These are phyloP conservation scores for Babyrousa celebensis DNA, from an alignment of 2,797 vertebrate genomes.

Conservation along the genomic window DNA sequence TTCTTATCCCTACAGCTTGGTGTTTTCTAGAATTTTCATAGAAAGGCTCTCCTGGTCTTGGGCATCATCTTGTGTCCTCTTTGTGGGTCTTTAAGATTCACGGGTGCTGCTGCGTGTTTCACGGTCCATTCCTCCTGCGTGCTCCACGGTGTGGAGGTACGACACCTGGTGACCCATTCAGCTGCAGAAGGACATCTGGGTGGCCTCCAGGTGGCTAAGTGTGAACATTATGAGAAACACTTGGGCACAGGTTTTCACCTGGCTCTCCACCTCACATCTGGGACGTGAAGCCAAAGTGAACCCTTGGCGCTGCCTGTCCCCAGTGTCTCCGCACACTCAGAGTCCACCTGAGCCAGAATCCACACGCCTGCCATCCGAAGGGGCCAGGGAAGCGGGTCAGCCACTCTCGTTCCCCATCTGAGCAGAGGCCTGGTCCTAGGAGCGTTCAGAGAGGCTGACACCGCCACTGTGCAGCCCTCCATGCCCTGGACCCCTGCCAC, in stretches of 20 bases:
- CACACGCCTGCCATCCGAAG: accelerated
- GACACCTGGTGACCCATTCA: accelerated
- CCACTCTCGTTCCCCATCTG: not conserved
- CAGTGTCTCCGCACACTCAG: not conserved
- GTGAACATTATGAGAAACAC: accelerated
- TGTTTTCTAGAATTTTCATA: not conserved
- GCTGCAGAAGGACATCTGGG: accelerated
- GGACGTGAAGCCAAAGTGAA: accelerated
- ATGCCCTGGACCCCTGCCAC: not conserved
- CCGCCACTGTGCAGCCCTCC: accelerated
- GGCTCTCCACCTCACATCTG: not conserved
- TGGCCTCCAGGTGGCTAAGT: not conserved
- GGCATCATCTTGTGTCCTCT: accelerated
- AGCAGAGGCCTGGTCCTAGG: accelerated
- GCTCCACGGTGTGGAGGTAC: accelerated
- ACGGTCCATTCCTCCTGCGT: accelerated
- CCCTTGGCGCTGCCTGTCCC: accelerated
- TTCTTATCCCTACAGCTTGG: not conserved
- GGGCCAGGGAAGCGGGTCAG: not conserved
- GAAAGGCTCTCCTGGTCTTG: accelerated
- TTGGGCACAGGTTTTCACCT: not conserved
- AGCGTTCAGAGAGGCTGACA: not conserved
- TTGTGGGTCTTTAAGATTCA: not conserved
- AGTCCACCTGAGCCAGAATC: accelerated
- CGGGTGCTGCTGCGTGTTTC: accelerated